Percentiles rank a stretch among this genome's conserved stretches.
Evolutionary conservation across 2,113 vertebrate genomes (phyloP).

Genomic region (Lutjanus erythropterus): DNA sequence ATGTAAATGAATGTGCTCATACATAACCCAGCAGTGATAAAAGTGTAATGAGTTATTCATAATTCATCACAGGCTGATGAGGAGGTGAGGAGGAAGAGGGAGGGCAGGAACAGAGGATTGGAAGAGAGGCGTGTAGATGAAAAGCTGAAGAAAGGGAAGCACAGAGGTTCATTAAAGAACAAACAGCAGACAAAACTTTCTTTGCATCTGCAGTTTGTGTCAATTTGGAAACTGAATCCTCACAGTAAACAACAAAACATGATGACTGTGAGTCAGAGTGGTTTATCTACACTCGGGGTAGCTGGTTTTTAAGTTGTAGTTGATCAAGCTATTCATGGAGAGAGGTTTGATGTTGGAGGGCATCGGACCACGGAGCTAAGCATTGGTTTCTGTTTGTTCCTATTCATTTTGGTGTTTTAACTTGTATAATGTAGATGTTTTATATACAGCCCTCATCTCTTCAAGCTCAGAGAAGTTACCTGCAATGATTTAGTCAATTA

Average conservation of each 20-base stretch:
- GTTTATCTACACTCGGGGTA: background rate
- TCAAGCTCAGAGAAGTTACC: background rate
- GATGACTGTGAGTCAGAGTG: background rate
- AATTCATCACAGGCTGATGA: constrained; percentile 75
- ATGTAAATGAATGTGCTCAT: constrained; percentile 82
- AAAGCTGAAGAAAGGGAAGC: constrained; percentile 50
- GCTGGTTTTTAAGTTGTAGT: constrained; percentile 5
- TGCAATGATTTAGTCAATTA: too few species aligned
- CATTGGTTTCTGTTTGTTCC: background rate
- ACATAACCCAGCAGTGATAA: constrained; percentile 76
- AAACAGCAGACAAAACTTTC: constrained; percentile 48
- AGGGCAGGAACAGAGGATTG: constrained; percentile 18
- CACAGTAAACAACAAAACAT: background rate
- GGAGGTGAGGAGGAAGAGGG: constrained; percentile 25
- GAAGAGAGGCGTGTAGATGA: constrained; percentile 40
- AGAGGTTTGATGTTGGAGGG: background rate
- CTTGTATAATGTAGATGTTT: background rate
- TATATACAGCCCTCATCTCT: background rate
- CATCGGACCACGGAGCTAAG: background rate
- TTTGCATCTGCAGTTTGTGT: constrained; percentile 27
- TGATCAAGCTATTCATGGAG: background rate
- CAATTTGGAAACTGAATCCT: background rate
- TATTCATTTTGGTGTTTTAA: background rate
- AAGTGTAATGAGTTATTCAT: constrained; percentile 83
- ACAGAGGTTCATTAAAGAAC: constrained; percentile 53